Evolutionary conservation across 2,888 invertebrate genomes (phyloP).

Genomic region (Tiliacea citrago): DNA sequence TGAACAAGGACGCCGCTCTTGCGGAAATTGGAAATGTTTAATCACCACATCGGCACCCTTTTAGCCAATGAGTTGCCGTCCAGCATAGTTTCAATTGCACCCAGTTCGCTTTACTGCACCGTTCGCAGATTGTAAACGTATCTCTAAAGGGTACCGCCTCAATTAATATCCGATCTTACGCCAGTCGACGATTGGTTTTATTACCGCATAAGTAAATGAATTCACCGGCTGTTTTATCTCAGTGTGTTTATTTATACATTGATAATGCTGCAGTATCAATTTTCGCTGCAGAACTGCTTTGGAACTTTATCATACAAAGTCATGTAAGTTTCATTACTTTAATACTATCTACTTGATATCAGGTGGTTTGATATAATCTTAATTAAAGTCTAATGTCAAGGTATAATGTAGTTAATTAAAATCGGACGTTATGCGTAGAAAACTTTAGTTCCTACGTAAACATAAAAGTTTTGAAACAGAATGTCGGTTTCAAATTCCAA

Average conservation of each 20-base stretch:
- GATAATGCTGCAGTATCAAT: slow-evolving; percentile 51
- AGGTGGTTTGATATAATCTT: slow-evolving; percentile 14
- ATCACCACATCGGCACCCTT: slow-evolving; percentile 82
- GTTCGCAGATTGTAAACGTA: slow-evolving; percentile 80
- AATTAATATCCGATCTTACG: slow-evolving; percentile 75
- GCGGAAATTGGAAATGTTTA: slow-evolving; percentile 85
- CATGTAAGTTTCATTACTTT: slow-evolving; percentile 51
- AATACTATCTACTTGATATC: slow-evolving; percentile 27
- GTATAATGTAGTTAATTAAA: slow-evolving; percentile 11
- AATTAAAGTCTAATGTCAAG: slow-evolving; percentile 37
- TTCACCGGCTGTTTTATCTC: slow-evolving; percentile 66
- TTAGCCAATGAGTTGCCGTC: slow-evolving; percentile 68
- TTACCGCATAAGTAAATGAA: slow-evolving; percentile 65
- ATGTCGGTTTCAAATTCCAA: slow-evolving; percentile 21
- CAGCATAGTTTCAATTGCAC: slow-evolving; percentile 65
- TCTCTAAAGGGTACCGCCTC: slow-evolving; percentile 76
- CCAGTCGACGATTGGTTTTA: slow-evolving; percentile 70
- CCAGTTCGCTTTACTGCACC: slow-evolving; percentile 67
- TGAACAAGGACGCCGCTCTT: slow-evolving; percentile 68
- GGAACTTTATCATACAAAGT: slow-evolving; percentile 44
- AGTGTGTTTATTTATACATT: slow-evolving; percentile 60
- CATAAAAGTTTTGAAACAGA: slow-evolving; percentile 10
- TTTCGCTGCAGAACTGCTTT: slow-evolving; percentile 34
- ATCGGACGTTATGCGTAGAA: background rate
- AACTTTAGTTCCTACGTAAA: background rate